Evolutionary conservation across 2,113 vertebrate genomes (phyloP), one percentile per base, ranked within the genome.

Genomic region (Crypturellus undulatus): DNA sequence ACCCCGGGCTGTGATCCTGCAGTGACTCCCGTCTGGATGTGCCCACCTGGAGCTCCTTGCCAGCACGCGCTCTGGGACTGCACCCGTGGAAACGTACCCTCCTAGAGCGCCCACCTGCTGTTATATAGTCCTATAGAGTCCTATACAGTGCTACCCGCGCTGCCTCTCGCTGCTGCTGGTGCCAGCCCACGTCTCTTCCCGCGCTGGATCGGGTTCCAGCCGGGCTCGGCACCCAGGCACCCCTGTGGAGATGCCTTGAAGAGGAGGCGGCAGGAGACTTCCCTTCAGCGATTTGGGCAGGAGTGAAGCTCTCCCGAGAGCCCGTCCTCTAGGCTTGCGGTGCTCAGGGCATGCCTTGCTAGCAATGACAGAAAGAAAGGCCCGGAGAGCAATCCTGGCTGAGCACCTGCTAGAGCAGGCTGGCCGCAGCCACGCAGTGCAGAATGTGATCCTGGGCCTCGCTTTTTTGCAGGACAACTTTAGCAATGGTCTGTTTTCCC

Each of bases 1-100:
- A 94, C 77, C 94, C 84, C 21, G 5, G 88, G 86, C 77, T 92
- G 93, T 40, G 70, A 81, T 94, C 83, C 72, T 79, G 52, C 58
- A 3, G 64, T 82, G 79, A 72, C 38, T 80, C 56, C 76, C 7
- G 5, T 85, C 93, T 94, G 93, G 71, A 82, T 83, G 84, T 83
- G 54, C 51, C 42, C 1, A 13, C 82, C 52, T 68, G 90, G 88
- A 96, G 83, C 92, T 94, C 77, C 91, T 93, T 43, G 21, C 34
- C 7, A 32, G 69, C 7, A 16, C 89, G 40, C 54, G 83, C 72
- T 19, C 69, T 65, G 83, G 73, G 65, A 81, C 58, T 28, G 81
- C 62, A 69, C 18, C 1, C 0, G 22, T 25, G 83, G 42, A 60
- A 80, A 89, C 0, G 0, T 12, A 16, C 28, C 67, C 30, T 43